Evolutionary conservation across 2,888 invertebrate genomes (phyloP).

Genomic region (Scaptomyza parva): DNA sequence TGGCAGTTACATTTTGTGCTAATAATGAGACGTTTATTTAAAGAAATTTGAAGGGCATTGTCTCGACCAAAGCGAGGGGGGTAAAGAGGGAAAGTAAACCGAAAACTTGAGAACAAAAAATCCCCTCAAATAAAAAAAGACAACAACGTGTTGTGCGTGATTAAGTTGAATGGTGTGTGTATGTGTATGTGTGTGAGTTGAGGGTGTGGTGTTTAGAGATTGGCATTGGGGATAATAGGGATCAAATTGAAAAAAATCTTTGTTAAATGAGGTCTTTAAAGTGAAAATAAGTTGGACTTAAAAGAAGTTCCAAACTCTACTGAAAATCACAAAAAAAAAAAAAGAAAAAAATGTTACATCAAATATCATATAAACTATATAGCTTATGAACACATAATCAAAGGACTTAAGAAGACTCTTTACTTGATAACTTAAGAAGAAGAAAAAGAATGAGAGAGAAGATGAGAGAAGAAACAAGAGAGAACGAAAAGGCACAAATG

Average conservation of each 20-base stretch:
- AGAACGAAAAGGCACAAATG: slow-evolving; percentile 46
- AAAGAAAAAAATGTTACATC: too few species aligned
- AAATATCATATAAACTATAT: too few species aligned
- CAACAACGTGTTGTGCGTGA: slow-evolving; percentile 6
- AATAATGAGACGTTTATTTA: slow-evolving; percentile 78
- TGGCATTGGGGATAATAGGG: fast-evolving
- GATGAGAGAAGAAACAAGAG: too few species aligned
- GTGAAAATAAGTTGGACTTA: too few species aligned
- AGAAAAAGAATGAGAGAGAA: too few species aligned
- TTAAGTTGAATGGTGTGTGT: slow-evolving; percentile 10
- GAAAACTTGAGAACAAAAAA: not conserved
- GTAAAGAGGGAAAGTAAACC: not conserved
- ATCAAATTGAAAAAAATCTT: not conserved
- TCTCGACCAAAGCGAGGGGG: slow-evolving; percentile 8
- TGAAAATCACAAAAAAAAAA: too few species aligned
- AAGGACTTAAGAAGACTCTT: too few species aligned
- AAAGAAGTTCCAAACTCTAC: too few species aligned
- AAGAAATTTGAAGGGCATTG: slow-evolving; percentile 58
- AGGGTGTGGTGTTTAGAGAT: not conserved
- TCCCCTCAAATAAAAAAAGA: not conserved
- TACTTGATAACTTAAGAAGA: too few species aligned
- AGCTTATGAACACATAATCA: too few species aligned
- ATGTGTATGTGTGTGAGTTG: too few species aligned
- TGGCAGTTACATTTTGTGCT: slow-evolving; percentile 51
- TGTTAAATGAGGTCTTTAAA: slow-evolving; percentile 10